Evolutionary conservation across 2,113 vertebrate species (phyloP), one percentile per base, ranked within the genome.

Genomic region (Phylloscopus trochiloides): DNA sequence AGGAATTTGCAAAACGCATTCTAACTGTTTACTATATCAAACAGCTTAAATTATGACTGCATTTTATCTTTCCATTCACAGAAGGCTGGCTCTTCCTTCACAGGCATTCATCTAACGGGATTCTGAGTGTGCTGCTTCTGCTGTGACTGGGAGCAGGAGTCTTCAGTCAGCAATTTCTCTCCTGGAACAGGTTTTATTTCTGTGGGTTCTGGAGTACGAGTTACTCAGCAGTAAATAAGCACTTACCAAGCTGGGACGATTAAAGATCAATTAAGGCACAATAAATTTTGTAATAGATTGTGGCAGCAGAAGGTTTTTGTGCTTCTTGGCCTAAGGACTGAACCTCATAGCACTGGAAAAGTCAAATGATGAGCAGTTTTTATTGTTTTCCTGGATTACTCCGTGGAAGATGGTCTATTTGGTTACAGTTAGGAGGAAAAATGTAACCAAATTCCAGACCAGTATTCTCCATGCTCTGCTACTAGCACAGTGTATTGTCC

Each of bases 131-230:
- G 66, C 88, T 71, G 12, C 78, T 90, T 79, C 90, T 88, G 88
- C 48, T 0, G 7, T 32, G 91, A 66, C 73, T 84, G 88, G 63
- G 36, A 63, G 36, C 84, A 15, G 52, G 83, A 96, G 45, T 3
- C 65, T 91, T 61, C 58, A 84, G 82, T 86, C 91, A 97, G 93
- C 88, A 94, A 31, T 96, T 96, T 55, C 7, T 5, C n/a, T 71
- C 73, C 76, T 85, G 70, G 43, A 95, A 93, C 43, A 29, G 72
- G 61, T 94, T 97, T 96, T 90, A 96, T 93, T 94, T 96, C 92
- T 70, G 3, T 62, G 89, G 67, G 43, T 72, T 86, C 74, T 79
- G 65, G 70, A 66, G 78, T 63, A 47, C 1, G 9, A 32, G 61
- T 77, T 81, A n/a, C 73, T 86, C 18, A 1, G 77, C 67, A 72